A percentile compares a stretch with the other conserved stretches of the same genome.
phyloP scores from a whole-genome alignment of 2,113 vertebrate genomes.

The Elaphurus davidianus region DNA sequence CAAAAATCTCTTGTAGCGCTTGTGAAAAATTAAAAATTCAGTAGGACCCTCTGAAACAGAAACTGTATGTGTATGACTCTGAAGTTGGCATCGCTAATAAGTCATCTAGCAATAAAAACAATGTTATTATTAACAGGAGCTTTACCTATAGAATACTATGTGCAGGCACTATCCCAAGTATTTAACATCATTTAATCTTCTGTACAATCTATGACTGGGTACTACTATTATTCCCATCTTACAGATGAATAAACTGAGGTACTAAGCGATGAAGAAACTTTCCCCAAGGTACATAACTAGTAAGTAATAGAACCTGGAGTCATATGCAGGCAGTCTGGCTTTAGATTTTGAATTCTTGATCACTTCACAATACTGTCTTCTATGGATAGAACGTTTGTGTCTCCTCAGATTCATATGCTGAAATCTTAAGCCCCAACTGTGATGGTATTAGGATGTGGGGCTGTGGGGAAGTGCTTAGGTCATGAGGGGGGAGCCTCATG shows the following conservation, averaged over 20 bases:
- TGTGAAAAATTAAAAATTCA: not conserved
- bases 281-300: not conserved
- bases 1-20: not conserved
- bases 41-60: not conserved
- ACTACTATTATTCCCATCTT: not conserved
- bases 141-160: not conserved
- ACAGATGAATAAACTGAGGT: not conserved
- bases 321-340: not conserved
- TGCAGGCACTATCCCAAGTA: not conserved
- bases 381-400: not conserved
- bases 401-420: not conserved
- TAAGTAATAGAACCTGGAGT: not conserved
- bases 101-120: not conserved
- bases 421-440: not conserved
- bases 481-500: not conserved
- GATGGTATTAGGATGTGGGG: not conserved
- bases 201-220: not conserved
- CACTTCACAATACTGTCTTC: not conserved
- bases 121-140: not conserved
- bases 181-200: not conserved
- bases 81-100: not conserved
- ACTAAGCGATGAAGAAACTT: not conserved
- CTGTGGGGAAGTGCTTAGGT: not conserved
- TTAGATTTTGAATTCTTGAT: not conserved
- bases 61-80: not conserved